Evolutionary conservation across 2,888 invertebrate genomes (phyloP), one percentile per base, ranked within the genome.

Genomic region (Scrobipalpa atriplicella): DNA sequence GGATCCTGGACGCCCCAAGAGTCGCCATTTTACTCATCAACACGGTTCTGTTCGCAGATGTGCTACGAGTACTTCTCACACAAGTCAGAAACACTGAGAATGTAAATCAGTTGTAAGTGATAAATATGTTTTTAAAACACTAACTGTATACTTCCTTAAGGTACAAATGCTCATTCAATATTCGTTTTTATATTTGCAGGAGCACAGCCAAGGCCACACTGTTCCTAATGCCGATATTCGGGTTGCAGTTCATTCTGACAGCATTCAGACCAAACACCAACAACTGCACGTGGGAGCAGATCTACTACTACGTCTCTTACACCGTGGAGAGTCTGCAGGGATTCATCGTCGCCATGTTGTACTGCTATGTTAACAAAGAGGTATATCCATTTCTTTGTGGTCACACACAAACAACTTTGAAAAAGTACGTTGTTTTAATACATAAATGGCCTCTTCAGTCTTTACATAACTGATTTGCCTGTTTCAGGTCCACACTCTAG

Each of bases 171-270:
- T n/a, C n/a, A n/a, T n/a, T n/a, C n/a, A 29, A 29, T 29, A 29
- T 29, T 29, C 29, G 29, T 29, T 29, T 29, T 29, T 29, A n/a
- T n/a, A n/a, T n/a, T 56, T 13, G 1, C 78, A 95, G 95, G 81
- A 93, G 91, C 69, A 94, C 95, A 39, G 90, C 95, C 18, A 94
- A 94, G 76, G 95, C 95, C 0, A 95, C 95, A 0, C 74, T 95
- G 61, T 95, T 96, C 73, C 87, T 96, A 71, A 93, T 96, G 83
- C 95, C 96, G 0, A 85, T 96, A 43, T 95, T 96, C 72, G 96
- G 96, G 0, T 89, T 95, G 0, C 95, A 96, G 75, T 95, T 95
- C 74, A 86, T 96, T 18, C 83, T 95, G 65, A 94, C 94, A 0
- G 93, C 94, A 0, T 88, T 94, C 47, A 83, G 94, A 65, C 94